phyloP scores from a whole-genome alignment of 2,113 vertebrate species.

The Procavia capensis region DNA sequence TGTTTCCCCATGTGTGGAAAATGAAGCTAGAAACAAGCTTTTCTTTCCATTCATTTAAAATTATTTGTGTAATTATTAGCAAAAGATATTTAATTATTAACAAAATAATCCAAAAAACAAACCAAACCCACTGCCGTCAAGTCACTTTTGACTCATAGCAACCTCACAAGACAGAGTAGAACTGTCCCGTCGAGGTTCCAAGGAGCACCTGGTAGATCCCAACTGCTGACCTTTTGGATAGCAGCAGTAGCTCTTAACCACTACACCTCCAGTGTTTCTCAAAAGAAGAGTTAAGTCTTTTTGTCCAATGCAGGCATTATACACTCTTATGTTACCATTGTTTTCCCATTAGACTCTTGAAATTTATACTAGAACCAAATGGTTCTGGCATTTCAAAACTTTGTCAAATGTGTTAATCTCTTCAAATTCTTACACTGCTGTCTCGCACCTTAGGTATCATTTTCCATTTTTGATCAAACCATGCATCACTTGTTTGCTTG shows the following conservation, averaged over 20 bases:
- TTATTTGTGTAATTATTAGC: not conserved
- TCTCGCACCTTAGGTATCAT: not conserved
- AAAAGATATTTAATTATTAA: not conserved
- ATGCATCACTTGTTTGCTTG: not conserved
- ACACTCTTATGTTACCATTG: not conserved
- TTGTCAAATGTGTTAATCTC: not conserved
- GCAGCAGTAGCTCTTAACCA: too few relatives aligned
- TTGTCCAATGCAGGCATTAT: not conserved
- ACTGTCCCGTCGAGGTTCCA: too few relatives aligned
- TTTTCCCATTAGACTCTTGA: conserved; percentile 6
- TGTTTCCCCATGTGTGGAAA: not conserved
- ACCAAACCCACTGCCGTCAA: too few relatives aligned
- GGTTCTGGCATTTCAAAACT: not conserved
- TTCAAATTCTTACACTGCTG: not conserved
- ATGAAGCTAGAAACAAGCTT: not conserved
- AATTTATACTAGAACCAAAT: not conserved
- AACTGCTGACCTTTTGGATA: too few relatives aligned
- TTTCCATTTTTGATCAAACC: conserved; percentile 11
- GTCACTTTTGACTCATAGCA: too few relatives aligned
- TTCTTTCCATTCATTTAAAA: not conserved
- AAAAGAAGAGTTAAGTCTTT: not conserved
- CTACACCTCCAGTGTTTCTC: too few relatives aligned
- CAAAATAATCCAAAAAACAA: too few relatives aligned
- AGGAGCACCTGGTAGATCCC: too few relatives aligned
- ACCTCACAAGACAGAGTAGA: too few relatives aligned